These are phyloP conservation scores for Teinopalpus imperialis DNA, from an alignment of 2,888 invertebrate species.

Conservation along the genomic window DNA sequence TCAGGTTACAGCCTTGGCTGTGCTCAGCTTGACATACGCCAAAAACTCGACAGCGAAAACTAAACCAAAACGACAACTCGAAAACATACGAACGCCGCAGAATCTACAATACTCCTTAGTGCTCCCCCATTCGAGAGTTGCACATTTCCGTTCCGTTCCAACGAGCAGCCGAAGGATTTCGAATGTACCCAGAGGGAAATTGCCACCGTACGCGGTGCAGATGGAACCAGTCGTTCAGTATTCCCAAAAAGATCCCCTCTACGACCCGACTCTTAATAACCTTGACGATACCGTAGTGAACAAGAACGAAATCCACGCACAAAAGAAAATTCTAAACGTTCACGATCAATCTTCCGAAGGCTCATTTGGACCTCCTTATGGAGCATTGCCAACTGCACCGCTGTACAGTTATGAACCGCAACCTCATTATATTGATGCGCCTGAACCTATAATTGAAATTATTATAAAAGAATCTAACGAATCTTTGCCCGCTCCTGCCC, in stretches of 20 bases:
- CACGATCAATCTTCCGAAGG: conserved; percentile 70
- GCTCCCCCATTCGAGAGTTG: conserved; percentile 80
- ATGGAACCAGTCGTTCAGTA: conserved; percentile 91
- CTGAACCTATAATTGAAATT: conserved; percentile 95
- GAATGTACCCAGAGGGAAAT: conserved; percentile 68
- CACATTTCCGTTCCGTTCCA: conserved; percentile 74
- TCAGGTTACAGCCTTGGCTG: conserved; percentile 81
- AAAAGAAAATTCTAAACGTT: conserved; percentile 70
- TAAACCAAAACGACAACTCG: conserved; percentile 78
- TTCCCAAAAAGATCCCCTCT: conserved; percentile 89
- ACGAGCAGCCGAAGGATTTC: conserved; percentile 80
- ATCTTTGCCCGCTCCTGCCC: conserved; percentile 85
- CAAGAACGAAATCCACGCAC: conserved; percentile 73
- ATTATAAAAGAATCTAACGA: conserved; percentile 95
- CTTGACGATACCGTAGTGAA: conserved; percentile 65
- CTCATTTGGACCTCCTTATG: conserved; percentile 73
- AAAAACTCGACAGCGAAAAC: conserved; percentile 72
- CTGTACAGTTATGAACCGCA: conserved; percentile 71
- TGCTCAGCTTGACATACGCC: conserved; percentile 75
- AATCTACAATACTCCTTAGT: conserved; percentile 83
- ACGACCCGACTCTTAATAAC: conserved; percentile 81
- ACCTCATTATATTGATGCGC: conserved; percentile 86
- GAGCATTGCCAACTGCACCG: conserved; percentile 68
- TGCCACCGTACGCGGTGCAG: conserved; percentile 89
- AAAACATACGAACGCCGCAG: conserved; percentile 79